These are phyloP conservation scores for Leptoteleia sp. DNA, from an alignment of 1,140 invertebrate species.

Conservation along the genomic window DNA sequence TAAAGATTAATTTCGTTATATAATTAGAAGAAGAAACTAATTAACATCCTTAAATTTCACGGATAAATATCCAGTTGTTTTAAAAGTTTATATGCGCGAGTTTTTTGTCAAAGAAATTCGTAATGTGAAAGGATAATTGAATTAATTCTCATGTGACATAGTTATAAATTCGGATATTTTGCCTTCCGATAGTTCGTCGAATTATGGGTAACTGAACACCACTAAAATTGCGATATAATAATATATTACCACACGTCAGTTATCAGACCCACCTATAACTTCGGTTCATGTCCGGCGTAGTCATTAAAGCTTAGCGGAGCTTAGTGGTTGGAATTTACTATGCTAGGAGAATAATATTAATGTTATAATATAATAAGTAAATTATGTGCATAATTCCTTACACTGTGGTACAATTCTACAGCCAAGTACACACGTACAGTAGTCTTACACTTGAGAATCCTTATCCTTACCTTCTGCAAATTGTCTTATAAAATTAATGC, in stretches of 20 bases:
- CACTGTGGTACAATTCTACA: constrained; percentile 10
- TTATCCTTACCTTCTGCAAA: too few species aligned
- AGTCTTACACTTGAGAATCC: too few species aligned
- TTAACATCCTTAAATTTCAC: too few species aligned
- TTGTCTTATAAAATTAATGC: too few species aligned
- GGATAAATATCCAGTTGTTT: too few species aligned
- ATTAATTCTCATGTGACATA: constrained; percentile 23
- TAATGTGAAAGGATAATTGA: constrained; percentile 20
- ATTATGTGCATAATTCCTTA: constrained; percentile 44
- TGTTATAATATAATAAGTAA: constrained; percentile 58
- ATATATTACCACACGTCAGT: constrained; percentile 76
- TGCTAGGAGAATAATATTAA: constrained; percentile 51
- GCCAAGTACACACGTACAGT: too few species aligned
- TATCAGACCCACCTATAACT: constrained; percentile 72
- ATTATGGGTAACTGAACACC: constrained; percentile 67
- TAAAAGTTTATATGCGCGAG: too few species aligned
- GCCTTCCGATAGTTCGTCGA: constrained; percentile 36
- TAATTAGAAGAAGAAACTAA: too few species aligned
- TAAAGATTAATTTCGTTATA: too few species aligned
- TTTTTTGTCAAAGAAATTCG: too few species aligned
- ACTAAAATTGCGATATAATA: constrained; percentile 76
- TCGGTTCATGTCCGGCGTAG: constrained; percentile 52
- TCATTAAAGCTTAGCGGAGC: constrained; percentile 64
- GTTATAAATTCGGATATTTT: constrained; percentile 44
- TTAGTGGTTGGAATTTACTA: constrained; percentile 63